Evolutionary conservation across 2,797 vertebrate genomes (phyloP), one percentile per base, ranked within the genome.

Genomic region (Sebastes baramenuke): DNA sequence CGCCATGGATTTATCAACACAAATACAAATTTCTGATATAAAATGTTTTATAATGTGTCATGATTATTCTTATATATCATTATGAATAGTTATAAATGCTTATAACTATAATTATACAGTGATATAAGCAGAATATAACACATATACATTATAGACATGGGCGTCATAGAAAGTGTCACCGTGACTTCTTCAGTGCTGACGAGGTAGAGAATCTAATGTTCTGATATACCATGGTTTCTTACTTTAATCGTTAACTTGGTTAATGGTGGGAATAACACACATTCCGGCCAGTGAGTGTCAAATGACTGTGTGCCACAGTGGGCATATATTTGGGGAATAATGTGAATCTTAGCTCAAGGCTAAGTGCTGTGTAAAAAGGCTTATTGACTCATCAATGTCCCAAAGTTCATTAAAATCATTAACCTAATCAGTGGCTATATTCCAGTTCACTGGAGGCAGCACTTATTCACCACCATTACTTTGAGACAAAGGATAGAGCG

Each of bases 341-440:
- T 79, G 34, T 62, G 46, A 62, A 62, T 76, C 34, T 77, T 34
- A 72, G 69, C 54, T 36, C 8, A 18, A 16, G 54, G 67, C 58
- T 60, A 71, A 74, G 62, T 61, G 60, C 61, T 46, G 14, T 27
- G 71, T 70, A 58, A 67, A 83, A 61, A 12, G 18, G 5, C 1
- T 80, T 73, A 80, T 64, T 80, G 84, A 79, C 68, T 85, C 69
- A 68, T 58, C 49, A 27, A 49, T 71, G 59, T 58, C 64, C 46
- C 24, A 34, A 66, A 77, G 67, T 86, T 80, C 25, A 79, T 87
- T 83, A 68, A 36, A 69, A 75, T 74, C 67, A 58, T 85, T 71
- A 71, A 68, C 69, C 71, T 88, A 78, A 74, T 85, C 61, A 77
- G 36, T 7, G 65, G 38, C 29, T 74, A 6, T 70, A 69, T 79